These are phyloP conservation scores for Wasmannia auropunctata DNA, from an alignment of 1,140 invertebrate genomes.

Conservation along the genomic window DNA sequence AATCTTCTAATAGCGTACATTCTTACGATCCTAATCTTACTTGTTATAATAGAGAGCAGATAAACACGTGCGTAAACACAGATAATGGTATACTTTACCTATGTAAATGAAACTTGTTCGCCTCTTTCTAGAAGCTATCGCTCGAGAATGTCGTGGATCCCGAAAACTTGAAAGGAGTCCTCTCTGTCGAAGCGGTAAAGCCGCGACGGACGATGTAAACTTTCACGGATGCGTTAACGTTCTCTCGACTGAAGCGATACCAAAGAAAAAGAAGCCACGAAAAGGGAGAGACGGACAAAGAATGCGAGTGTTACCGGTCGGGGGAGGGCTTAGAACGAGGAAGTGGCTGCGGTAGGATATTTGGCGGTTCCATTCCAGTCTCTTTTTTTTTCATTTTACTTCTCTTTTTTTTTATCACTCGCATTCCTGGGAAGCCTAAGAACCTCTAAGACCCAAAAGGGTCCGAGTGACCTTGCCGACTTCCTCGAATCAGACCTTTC, in stretches of 20 bases:
- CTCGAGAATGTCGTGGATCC: neutral
- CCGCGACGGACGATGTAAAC: neutral
- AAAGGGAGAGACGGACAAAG: conserved; percentile 13
- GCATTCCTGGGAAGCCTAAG: conserved; percentile 65
- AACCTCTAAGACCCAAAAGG: conserved; percentile 59
- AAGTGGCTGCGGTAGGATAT: conserved; percentile 73
- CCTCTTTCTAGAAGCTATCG: neutral
- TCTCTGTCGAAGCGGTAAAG: neutral
- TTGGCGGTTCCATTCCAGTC: conserved; percentile 64
- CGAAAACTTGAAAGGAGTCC: neutral
- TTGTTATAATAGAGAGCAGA: neutral
- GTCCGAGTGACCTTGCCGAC: conserved; percentile 71
- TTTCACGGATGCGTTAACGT: neutral
- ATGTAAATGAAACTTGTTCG: neutral
- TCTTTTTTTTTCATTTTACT: conserved; percentile 33
- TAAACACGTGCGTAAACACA: neutral
- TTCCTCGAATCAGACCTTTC: conserved; percentile 58
- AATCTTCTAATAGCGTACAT: neutral
- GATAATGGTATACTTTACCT: neutral
- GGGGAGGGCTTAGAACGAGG: conserved; percentile 70
- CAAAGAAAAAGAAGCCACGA: conserved; percentile 11
- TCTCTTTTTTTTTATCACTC: conserved; percentile 37
- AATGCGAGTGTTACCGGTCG: conserved; percentile 38
- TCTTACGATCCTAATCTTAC: too few relatives aligned
- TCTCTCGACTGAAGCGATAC: neutral